phyloP scores from a whole-genome alignment of 1,140 invertebrate genomes.

The Solenopsis fugax region DNA sequence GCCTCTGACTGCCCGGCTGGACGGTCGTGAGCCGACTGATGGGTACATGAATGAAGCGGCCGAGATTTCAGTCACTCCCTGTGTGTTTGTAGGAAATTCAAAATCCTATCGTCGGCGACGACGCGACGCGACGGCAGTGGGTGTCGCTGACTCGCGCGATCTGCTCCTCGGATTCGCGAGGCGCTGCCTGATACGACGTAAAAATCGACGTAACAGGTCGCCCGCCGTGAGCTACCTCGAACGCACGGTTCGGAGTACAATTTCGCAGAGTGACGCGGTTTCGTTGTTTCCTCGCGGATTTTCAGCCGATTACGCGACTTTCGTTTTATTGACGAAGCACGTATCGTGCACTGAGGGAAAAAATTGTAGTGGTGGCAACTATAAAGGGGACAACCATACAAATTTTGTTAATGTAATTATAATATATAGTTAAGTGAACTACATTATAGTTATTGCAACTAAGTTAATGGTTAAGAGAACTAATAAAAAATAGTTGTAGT shows the following conservation, averaged over 20 bases:
- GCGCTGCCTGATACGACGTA: background rate
- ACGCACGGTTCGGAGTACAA: background rate
- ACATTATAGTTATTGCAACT: too few relatives aligned
- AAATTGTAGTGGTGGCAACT: too few relatives aligned
- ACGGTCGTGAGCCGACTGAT: slow-evolving; percentile 86
- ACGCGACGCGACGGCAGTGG: background rate
- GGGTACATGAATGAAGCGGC: slow-evolving; percentile 83
- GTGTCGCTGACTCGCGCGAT: background rate
- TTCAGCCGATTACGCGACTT: background rate
- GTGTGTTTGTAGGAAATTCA: slow-evolving; percentile 80
- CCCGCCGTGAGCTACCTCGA: too few relatives aligned
- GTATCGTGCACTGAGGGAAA: too few relatives aligned
- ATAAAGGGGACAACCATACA: too few relatives aligned
- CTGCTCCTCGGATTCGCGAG: background rate
- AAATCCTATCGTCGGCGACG: slow-evolving; percentile 32
- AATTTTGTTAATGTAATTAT: too few relatives aligned
- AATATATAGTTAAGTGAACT: too few relatives aligned
- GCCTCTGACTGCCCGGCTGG: slow-evolving; percentile 82
- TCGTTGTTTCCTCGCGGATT: background rate
- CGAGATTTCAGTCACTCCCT: slow-evolving; percentile 80
- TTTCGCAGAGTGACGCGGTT: background rate
- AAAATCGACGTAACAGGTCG: background rate
- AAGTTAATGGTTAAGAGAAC: too few relatives aligned
- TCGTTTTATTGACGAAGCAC: too few relatives aligned
- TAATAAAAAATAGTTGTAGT: too few relatives aligned